Conservation (phyloP, 1,140 invertebrate species). For the Neodiprion pinetum region DNA sequence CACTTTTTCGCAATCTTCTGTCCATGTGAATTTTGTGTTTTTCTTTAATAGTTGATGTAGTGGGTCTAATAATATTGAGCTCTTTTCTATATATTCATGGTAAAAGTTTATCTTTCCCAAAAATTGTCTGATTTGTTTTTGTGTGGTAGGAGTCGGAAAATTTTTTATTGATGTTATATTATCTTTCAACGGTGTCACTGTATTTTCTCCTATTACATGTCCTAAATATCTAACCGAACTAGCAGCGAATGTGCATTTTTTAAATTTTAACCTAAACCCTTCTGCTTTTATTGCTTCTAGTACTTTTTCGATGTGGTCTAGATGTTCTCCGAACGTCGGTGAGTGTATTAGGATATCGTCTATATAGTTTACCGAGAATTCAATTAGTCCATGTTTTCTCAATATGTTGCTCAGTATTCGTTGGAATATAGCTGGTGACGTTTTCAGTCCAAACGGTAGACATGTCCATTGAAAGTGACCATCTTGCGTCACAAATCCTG, state of each 20-base stretch:
- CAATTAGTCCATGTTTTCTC: constrained; percentile 24
- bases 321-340: constrained; percentile 28
- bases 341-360: constrained; percentile 32
- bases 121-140: constrained; percentile 32
- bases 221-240: constrained; percentile 37
- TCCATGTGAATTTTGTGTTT: constrained; percentile 29
- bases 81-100: constrained; percentile 32
- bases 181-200: constrained; percentile 32
- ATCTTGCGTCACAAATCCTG: constrained; percentile 32
- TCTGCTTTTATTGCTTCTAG: constrained; percentile 23
- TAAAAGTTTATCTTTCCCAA: constrained; percentile 38
- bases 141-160: constrained; percentile 27
- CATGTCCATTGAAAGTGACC: constrained; percentile 34
- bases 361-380: constrained; percentile 29
- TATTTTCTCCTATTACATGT: constrained; percentile 36
- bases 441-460: constrained; percentile 34
- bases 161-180: constrained; percentile 36
- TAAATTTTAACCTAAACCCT: constrained; percentile 21
- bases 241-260: constrained; percentile 27
- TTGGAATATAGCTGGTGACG: constrained; percentile 37
- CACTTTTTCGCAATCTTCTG: constrained; percentile 15
- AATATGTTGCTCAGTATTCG: constrained; percentile 30
- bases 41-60: constrained; percentile 36
- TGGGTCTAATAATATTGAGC: constrained; percentile 30
- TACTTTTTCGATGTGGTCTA: constrained; percentile 29